Percentiles rank a stretch among this genome's conserved stretches.
These are phyloP conservation scores for Ciona savignyi DNA, from an alignment of 23 tunicate species.

Conservation along the genomic window DNA sequence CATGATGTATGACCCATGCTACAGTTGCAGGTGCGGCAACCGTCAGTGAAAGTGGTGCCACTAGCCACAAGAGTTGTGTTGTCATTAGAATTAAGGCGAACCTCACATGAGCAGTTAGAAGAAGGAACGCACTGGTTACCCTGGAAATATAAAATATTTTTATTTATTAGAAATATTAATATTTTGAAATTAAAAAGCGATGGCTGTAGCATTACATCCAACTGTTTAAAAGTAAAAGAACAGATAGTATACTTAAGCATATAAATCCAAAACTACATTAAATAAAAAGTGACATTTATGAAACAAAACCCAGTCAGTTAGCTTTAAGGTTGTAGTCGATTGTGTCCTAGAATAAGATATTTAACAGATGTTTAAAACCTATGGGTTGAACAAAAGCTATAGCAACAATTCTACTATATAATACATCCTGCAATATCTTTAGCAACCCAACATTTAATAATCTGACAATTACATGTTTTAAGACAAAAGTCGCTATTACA, in stretches of 20 bases:
- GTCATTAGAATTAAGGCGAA: neutral
- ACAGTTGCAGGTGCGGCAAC: slow-evolving; percentile 33
- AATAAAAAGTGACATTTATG: too few relatives aligned
- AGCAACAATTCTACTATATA: too few relatives aligned
- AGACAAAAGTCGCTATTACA: too few relatives aligned
- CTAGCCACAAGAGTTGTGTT: neutral
- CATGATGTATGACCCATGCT: slow-evolving; percentile 2
- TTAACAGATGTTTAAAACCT: too few relatives aligned
- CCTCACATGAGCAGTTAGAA: slow-evolving; percentile 21
- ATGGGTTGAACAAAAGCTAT: too few relatives aligned
- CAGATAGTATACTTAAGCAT: neutral
- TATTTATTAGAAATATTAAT: slow-evolving; percentile 3
- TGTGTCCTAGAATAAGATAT: too few relatives aligned
- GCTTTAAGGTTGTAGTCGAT: too few relatives aligned
- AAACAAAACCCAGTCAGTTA: too few relatives aligned
- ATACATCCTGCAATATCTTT: too few relatives aligned
- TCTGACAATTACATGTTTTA: too few relatives aligned
- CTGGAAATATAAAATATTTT: slow-evolving; percentile 1
- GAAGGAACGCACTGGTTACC: slow-evolving; percentile 7
- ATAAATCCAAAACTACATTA: too few relatives aligned
- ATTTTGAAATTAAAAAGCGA: neutral
- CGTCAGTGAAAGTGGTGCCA: neutral
- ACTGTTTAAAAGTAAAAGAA: neutral
- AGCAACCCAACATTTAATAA: too few relatives aligned
- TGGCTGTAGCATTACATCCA: neutral